Percentiles rank a stretch among this genome's conserved stretches.
phyloP scores from a whole-genome alignment of 1,140 invertebrate genomes.

The Papilio helenus region DNA sequence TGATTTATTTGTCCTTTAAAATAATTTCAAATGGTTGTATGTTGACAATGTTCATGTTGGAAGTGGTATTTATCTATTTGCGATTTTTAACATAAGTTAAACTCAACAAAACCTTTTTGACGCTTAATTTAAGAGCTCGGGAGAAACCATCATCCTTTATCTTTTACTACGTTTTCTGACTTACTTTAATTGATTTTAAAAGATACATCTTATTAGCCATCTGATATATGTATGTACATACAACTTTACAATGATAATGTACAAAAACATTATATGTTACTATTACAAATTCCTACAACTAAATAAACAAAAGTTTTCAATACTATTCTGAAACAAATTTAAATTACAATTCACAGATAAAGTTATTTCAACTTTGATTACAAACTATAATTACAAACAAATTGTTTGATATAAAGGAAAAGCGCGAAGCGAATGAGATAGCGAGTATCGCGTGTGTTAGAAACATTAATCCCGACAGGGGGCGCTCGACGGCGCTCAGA shows the following conservation, averaged over 20 bases:
- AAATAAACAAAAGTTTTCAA: not conserved
- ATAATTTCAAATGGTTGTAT: conserved; percentile 37
- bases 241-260: too few species aligned
- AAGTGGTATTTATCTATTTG: not conserved
- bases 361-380: conserved; percentile 46
- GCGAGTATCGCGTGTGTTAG: conserved; percentile 63
- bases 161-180: too few species aligned
- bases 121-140: not conserved
- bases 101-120: not conserved
- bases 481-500: conserved; percentile 20
- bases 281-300: not conserved
- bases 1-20: conserved; percentile 17
- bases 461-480: conserved; percentile 64
- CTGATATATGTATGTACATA: too few species aligned
- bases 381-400: conserved; percentile 74
- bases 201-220: too few species aligned
- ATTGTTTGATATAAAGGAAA: conserved; percentile 76
- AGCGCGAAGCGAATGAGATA: conserved; percentile 73
- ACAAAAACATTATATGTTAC: not conserved
- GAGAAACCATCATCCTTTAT: too few species aligned
- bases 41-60: not conserved
- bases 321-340: conserved; percentile 14
- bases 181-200: too few species aligned
- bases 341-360: conserved; percentile 31
- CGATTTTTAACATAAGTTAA: not conserved